These are phyloP conservation scores for Adelognathus sp. DNA, from an alignment of 2,888 invertebrate genomes.

Conservation along the genomic window DNA sequence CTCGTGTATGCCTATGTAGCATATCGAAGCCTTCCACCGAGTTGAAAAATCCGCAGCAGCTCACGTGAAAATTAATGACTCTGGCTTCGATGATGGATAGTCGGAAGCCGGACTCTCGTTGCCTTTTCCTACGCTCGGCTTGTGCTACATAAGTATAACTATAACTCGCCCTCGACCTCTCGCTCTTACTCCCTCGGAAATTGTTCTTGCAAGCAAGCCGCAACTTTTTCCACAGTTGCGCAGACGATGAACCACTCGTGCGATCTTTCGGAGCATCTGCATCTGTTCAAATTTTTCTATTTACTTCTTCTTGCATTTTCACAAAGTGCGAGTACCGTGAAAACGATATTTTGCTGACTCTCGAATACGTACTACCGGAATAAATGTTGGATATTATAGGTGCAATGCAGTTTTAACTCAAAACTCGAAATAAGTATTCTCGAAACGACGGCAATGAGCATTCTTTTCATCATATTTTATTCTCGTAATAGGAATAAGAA, in stretches of 20 bases:
- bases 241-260: conserved; percentile 10
- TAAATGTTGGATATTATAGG: too few species aligned
- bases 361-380: too few species aligned
- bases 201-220: neutral
- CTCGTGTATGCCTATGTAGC: too few species aligned
- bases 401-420: too few species aligned
- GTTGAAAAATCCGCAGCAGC: neutral
- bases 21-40: neutral
- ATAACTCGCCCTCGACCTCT: neutral
- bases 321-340: neutral
- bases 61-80: conserved; percentile 58
- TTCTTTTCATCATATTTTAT: too few species aligned
- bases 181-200: neutral
- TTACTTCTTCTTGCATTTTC: neutral
- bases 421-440: too few species aligned
- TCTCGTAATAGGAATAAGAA: too few species aligned
- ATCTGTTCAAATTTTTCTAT: neutral
- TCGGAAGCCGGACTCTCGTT: conserved; percentile 50
- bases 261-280: conserved; percentile 3
- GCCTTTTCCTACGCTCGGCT: conserved; percentile 1
- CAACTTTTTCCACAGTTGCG: neutral
- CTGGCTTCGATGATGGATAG: conserved; percentile 57
- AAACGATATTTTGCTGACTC: neutral
- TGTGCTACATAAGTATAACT: conserved; percentile 19
- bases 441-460: too few species aligned